Base-by-base conservation (phyloP, 1,140 invertebrate species). In the Harpegnathos saltator region DNA sequence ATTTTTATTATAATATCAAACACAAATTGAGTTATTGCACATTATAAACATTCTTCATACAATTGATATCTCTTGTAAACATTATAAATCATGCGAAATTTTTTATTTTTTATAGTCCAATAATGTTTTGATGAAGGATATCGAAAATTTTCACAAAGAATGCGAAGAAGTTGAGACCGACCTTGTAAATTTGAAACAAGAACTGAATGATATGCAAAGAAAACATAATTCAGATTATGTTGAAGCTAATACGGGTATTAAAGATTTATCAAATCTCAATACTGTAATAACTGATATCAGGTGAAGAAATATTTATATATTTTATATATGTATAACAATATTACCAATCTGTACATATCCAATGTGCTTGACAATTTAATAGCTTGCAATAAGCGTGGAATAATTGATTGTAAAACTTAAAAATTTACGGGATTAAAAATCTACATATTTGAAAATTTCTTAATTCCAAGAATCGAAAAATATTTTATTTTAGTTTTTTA, bases 41-140 rank as follows among this genome's bases (percentile, higher is more conserved):
- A 52, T 12, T 1, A 73, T 48, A 44, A n/a, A 22, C 61, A 9
- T 24, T 54, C 9, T 61, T 33, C 59, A 19, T 63, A 52, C 50
- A 1, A 17, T 65, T 38, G 1, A 1, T 48, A 15, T 17, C 48
- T 50, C 61, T 44, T 33, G 0, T 14, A 65, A 48, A 26, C 65
- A 38, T 9, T 24, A 29, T 33, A 50, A 26, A 66, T 50, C 14
- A 15, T 9, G 14, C 15, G 12, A 75, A 48, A 59, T 11, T 59
- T 5, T 24, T 58, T 29, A 29, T n/a, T 24, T 63, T n/a, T 22
- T 33, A 15, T 24, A 87, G 85, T 38, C 63, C 0, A 62, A 1
- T 0, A 0, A 66, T 7, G 54, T 65, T 66, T 83, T 87, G n/a
- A 63, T 15, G 5, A 59, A 68, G 3, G 33, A 87, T 2, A 61